phyloP scores from a whole-genome alignment of 2,113 vertebrate genomes.

The Isichthys henryi region DNA sequence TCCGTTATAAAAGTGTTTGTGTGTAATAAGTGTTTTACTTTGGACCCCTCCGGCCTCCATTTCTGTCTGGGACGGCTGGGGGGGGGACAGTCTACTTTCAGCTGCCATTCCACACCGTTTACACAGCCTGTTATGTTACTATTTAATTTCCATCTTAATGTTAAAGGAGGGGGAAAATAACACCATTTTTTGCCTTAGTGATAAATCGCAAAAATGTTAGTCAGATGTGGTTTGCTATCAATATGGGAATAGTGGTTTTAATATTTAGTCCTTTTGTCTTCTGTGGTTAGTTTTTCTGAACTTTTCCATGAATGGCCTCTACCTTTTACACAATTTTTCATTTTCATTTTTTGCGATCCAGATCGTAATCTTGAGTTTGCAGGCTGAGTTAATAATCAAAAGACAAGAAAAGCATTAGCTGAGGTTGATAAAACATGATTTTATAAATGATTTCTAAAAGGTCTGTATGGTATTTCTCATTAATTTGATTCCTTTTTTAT shows the following conservation, averaged over 20 bases:
- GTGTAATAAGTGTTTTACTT: not conserved
- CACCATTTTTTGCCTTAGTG: not conserved
- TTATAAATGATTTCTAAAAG: slow-evolving; percentile 6
- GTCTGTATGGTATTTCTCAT: not conserved
- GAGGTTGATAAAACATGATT: not conserved
- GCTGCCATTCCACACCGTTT: not conserved
- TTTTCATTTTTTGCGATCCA: not conserved
- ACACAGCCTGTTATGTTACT: not conserved
- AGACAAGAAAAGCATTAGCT: not conserved
- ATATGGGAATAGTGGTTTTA: not conserved
- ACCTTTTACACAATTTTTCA: not conserved
- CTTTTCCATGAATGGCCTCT: not conserved
- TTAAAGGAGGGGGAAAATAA: not conserved
- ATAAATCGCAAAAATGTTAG: not conserved
- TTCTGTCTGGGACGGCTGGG: not conserved
- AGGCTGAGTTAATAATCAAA: not conserved
- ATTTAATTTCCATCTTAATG: not conserved
- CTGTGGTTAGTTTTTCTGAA: not conserved
- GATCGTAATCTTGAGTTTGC: not conserved
- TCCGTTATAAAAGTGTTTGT: not conserved
- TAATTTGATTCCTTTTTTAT: slow-evolving; percentile 1
- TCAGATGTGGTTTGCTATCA: not conserved
- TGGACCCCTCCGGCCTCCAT: not conserved
- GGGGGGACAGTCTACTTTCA: not conserved
- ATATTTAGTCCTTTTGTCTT: not conserved